Evolutionary conservation across 2,113 vertebrate species (phyloP).

Genomic region (Chelonoidis abingdonii): DNA sequence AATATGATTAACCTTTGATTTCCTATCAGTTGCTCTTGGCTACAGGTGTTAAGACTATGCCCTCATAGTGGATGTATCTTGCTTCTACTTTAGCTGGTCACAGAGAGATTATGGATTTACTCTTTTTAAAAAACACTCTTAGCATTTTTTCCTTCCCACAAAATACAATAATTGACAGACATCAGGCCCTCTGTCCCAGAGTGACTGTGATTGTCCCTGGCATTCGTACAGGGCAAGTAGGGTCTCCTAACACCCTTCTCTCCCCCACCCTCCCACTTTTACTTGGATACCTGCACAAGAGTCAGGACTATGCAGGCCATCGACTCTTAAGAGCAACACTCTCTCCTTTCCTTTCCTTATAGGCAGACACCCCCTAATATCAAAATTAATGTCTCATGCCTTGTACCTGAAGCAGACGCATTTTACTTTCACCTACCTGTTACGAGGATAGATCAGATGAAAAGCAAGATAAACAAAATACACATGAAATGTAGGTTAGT

Average conservation of each 20-base stretch:
- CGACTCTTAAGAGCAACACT: not conserved
- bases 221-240: not conserved
- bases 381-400: not conserved
- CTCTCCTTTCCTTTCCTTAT: not conserved
- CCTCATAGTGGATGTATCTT: not conserved
- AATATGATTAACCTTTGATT: not conserved
- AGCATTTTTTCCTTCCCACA: not conserved
- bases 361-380: not conserved
- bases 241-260: not conserved
- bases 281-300: not conserved
- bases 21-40: not conserved
- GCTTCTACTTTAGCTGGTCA: not conserved
- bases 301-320: not conserved
- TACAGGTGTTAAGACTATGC: rapidly evolving
- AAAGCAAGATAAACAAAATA: not conserved
- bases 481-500: not conserved
- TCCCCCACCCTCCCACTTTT: not conserved
- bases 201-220: not conserved
- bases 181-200: not conserved
- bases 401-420: not conserved
- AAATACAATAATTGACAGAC: not conserved
- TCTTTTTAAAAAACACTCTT: not conserved
- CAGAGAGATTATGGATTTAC: not conserved
- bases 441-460: not conserved
- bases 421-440: not conserved